These are phyloP conservation scores for Sclerodermus sp. DNA, from an alignment of 2,888 invertebrate species.

Conservation along the genomic window DNA sequence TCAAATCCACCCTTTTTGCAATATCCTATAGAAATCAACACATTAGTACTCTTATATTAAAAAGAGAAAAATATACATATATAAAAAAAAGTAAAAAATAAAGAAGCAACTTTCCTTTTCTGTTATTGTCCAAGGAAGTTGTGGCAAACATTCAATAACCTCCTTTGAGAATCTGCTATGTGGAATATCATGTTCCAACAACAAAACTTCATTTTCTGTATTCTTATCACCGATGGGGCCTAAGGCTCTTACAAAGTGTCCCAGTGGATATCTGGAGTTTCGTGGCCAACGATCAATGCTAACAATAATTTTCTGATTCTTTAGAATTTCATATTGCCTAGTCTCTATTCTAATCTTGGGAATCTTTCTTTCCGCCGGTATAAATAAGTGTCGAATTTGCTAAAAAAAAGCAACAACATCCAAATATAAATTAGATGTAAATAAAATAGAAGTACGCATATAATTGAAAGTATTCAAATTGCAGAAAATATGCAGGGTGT, in stretches of 20 bases:
- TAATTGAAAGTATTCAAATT: too few relatives aligned
- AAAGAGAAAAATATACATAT: neutral
- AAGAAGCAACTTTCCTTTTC: constrained; percentile 67
- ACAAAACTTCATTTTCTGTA: constrained; percentile 95
- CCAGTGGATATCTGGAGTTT: constrained; percentile 88
- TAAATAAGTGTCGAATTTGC: constrained; percentile 77
- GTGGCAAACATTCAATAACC: constrained; percentile 88
- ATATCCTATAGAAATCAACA: constrained; percentile 66
- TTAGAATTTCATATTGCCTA: constrained; percentile 79
- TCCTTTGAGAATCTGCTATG: constrained; percentile 94
- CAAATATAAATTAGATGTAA: too few relatives aligned
- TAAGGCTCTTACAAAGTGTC: constrained; percentile 92
- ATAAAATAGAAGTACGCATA: too few relatives aligned
- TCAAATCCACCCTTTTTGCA: constrained; percentile 78
- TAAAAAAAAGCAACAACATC: constrained; percentile 28
- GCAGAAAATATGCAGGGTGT: neutral
- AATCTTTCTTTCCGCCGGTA: constrained; percentile 91
- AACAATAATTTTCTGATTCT: constrained; percentile 87
- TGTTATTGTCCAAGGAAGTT: constrained; percentile 86
- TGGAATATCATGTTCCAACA: constrained; percentile 96
- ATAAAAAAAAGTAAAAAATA: constrained; percentile 9
- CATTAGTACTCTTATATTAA: neutral
- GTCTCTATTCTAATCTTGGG: constrained; percentile 96
- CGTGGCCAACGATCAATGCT: constrained; percentile 97
- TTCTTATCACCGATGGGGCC: constrained; percentile 91